Percentiles rank a stretch among this genome's conserved stretches.
Conservation (phyloP, 2,797 vertebrate species). For the Threskiornis aethiopicus region DNA sequence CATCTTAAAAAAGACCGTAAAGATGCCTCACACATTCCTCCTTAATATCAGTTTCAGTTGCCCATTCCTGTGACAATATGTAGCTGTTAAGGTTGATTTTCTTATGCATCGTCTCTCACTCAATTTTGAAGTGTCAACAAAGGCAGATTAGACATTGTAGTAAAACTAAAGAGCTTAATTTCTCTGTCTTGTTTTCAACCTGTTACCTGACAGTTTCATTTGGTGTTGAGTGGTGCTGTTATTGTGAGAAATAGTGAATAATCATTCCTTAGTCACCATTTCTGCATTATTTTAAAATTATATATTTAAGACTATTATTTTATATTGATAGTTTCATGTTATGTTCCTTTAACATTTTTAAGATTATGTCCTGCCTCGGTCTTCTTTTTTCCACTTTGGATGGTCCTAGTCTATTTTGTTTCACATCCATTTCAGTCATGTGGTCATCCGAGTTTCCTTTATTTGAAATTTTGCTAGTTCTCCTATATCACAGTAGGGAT, state of each 20-base stretch:
- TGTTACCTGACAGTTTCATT: neutral
- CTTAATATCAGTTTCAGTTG: neutral
- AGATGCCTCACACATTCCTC: neutral
- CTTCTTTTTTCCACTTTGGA: neutral
- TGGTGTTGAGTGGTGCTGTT: neutral
- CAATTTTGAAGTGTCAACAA: neutral
- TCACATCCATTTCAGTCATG: neutral
- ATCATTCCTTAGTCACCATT: neutral
- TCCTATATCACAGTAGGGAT: neutral
- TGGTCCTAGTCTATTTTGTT: neutral
- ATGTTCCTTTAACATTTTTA: neutral
- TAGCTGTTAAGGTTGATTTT: neutral
- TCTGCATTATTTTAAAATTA: neutral
- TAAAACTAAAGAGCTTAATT: neutral
- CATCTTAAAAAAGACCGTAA: neutral
- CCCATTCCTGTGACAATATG: neutral
- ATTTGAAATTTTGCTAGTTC: neutral
- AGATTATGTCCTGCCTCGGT: neutral
- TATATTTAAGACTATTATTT: neutral
- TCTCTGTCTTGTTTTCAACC: neutral
- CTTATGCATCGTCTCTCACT: neutral
- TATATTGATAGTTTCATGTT: neutral
- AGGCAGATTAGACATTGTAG: neutral
- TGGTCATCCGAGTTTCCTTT: neutral
- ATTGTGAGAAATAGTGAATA: neutral